Evolutionary conservation across 2,797 vertebrate species (phyloP), one percentile per base, ranked within the genome.

Genomic region (Eulemur mongoz): DNA sequence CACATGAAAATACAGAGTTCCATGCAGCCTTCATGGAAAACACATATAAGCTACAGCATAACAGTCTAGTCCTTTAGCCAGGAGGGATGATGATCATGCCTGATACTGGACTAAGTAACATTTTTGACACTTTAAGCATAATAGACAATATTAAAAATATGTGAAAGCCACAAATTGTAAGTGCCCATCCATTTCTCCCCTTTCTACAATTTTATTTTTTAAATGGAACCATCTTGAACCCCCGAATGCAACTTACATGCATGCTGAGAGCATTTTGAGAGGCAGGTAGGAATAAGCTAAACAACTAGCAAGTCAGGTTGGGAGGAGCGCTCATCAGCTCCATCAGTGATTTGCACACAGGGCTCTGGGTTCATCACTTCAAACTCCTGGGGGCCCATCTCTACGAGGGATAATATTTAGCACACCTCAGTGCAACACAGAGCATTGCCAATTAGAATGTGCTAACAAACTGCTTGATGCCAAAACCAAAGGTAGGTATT

Each of bases 161-260:
- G 6, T 15, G 27, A 13, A 32, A 23, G 2, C 50, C 52, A 67
- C 43, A 72, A 20, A 45, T 0, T 25, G 1, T 20, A 73, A 0
- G 1, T 25, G 5, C 10, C 43, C 70, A 40, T 30, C 18, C 48
- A 30, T 23, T 43, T 78, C 43, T 57, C 32, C 35, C 43, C 6
- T 83, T 69, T 50, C n/a, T 13, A 54, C 8, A 70, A 32, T 48
- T 57, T 82, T 20, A 40, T 8, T 67, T 32, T 40, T 67, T 25
- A 61, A 59, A 27, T 5, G 4, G 32, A 70, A 70, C 50, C 35
- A 81, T 30, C 59, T n/a, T 32, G 50, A 81, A 61, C 35, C 25
- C 30, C 23, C 52, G 32, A 32, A 2, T 65, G 45, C 5, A 40
- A 63, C 23, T 69, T 81, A 38, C 1, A 3, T 7, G 7, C 43